These are phyloP conservation scores for Peribatodes rhomboidaria DNA, from an alignment of 2,888 invertebrate genomes.

Conservation along the genomic window DNA sequence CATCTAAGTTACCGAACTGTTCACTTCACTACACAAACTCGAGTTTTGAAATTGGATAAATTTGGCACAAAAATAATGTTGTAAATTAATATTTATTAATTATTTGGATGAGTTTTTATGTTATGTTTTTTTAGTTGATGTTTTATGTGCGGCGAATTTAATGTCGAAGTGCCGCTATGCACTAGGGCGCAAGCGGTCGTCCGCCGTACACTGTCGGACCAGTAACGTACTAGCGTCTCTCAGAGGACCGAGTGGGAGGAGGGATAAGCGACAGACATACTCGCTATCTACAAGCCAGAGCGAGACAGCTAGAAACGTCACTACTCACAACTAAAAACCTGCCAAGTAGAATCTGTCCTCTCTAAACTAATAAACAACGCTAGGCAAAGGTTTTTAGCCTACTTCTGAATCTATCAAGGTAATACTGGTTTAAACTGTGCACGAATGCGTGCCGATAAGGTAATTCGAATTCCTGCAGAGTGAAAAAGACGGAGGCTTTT, in stretches of 20 bases:
- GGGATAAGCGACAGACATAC: constrained; percentile 68
- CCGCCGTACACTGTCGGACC: constrained; percentile 76
- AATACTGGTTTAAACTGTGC: constrained; percentile 83
- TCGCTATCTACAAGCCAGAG: constrained; percentile 54
- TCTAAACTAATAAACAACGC: constrained; percentile 62
- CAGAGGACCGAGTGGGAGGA: constrained; percentile 75
- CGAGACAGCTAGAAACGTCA: constrained; percentile 67
- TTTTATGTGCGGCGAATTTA: constrained; percentile 55
- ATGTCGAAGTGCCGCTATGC: constrained; percentile 57
- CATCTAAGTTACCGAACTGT: constrained; percentile 65
- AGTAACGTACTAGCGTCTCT: constrained; percentile 71
- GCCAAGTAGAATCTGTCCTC: constrained; percentile 71
- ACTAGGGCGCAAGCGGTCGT: constrained; percentile 72
- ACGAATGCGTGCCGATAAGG: constrained; percentile 78
- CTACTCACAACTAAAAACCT: constrained; percentile 74
- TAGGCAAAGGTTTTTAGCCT: constrained; percentile 45
- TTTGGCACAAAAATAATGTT: constrained; percentile 28
- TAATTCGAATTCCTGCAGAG: constrained; percentile 83
- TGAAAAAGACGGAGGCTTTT: constrained; percentile 80
- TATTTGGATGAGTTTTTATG: constrained; percentile 49
- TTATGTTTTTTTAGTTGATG: constrained; percentile 56
- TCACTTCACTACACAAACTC: constrained; percentile 77
- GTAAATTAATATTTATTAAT: constrained; percentile 32
- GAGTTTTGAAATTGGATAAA: constrained; percentile 33
- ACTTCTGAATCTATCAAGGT: constrained; percentile 64